Conservation (phyloP, 2,888 invertebrate genomes). For the Exocentrus adspersus region DNA sequence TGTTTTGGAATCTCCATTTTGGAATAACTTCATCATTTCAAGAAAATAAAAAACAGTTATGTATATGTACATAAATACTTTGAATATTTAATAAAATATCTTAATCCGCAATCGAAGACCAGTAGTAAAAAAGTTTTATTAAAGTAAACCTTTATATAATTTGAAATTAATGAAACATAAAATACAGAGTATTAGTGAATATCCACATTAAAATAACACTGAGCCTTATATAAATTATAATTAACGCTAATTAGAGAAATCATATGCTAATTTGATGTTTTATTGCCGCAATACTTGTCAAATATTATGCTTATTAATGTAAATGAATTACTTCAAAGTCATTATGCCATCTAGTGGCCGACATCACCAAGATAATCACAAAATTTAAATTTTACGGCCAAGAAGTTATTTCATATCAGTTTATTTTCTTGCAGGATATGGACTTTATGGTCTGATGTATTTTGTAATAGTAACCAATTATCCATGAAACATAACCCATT, state of each 20-base stretch:
- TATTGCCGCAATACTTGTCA: constrained; percentile 14
- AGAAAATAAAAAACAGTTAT: no score
- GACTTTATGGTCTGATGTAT: no score
- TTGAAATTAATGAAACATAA: constrained; percentile 12
- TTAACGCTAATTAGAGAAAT: constrained; percentile 24
- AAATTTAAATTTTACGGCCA: constrained; percentile 4
- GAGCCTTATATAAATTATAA: constrained; percentile 24
- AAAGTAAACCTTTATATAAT: background rate
- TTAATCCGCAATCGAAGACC: background rate
- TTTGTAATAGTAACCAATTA: no score
- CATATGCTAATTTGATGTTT: constrained; percentile 24
- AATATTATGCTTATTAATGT: constrained; percentile 22
- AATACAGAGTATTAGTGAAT: constrained; percentile 1
- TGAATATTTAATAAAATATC: no score
- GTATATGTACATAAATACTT: no score
- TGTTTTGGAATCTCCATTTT: no score
- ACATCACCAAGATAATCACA: constrained; percentile 5
- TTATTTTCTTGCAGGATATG: no score
- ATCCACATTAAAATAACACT: constrained; percentile 22
- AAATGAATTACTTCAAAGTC: constrained; percentile 17
- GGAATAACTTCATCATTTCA: no score
- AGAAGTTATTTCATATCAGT: background rate
- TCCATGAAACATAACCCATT: no score
- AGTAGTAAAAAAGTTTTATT: background rate
- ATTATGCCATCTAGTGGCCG: constrained; percentile 10